Percentiles rank a stretch among this genome's conserved stretches.
phyloP scores from a whole-genome alignment of 2,113 vertebrate genomes.

The Alaudala cheleensis region DNA sequence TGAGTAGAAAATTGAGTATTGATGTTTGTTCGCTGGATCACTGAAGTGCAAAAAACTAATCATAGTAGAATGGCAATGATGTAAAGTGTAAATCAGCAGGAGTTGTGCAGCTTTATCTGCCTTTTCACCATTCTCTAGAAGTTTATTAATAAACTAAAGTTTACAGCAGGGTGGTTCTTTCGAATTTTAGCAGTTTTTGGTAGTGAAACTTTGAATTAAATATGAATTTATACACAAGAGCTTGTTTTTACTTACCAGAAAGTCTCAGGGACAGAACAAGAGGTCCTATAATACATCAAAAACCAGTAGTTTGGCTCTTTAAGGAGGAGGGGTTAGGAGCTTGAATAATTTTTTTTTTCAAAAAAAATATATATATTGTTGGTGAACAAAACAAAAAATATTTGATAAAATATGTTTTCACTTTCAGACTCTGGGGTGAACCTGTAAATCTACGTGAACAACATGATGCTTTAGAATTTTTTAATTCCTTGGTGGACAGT shows the following conservation, averaged over 20 bases:
- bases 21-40: background rate
- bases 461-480: slow-evolving; percentile 98
- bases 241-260: background rate
- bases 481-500: slow-evolving; percentile 99
- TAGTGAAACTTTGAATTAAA: background rate
- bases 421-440: slow-evolving; percentile 95
- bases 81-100: background rate
- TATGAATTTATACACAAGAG: background rate
- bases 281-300: background rate
- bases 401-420: slow-evolving; percentile 22
- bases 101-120: background rate
- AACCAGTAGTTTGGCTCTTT: background rate
- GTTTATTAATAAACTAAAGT: background rate
- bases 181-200: background rate
- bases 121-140: background rate
- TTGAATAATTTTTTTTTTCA: background rate
- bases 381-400: background rate
- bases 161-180: background rate
- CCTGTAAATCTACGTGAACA: slow-evolving; percentile 97
- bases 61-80: background rate
- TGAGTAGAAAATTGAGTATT: slow-evolving; percentile 57
- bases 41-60: background rate
- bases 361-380: background rate
- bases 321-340: background rate
- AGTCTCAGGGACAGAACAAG: background rate